Conservation (phyloP, 2,888 invertebrate genomes). For the Cabera pusaria region DNA sequence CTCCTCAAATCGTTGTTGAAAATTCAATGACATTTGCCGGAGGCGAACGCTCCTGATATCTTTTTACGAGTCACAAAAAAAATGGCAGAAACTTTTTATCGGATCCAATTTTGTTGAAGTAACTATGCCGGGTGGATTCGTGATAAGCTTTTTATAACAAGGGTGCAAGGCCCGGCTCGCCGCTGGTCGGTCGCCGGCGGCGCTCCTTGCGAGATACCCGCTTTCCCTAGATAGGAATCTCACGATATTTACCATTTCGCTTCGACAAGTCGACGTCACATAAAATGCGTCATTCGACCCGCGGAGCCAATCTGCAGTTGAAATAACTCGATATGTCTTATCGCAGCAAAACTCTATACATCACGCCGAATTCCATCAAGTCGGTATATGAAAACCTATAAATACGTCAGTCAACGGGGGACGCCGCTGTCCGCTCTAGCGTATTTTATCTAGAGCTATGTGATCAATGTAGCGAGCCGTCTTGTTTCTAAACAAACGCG, state of each 20-base stretch:
- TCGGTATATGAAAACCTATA: slow-evolving; percentile 39
- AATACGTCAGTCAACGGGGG: slow-evolving; percentile 40
- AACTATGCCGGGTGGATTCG: slow-evolving; percentile 59
- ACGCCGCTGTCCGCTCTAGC: slow-evolving; percentile 29
- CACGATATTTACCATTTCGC: slow-evolving; percentile 19
- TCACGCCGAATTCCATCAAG: slow-evolving; percentile 38
- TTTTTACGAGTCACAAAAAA: slow-evolving; percentile 62
- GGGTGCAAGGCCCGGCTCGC: slow-evolving; percentile 32
- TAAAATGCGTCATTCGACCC: slow-evolving; percentile 29
- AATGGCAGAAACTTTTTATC: slow-evolving; percentile 61
- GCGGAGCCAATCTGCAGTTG: slow-evolving; percentile 33
- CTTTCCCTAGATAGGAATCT: slow-evolving; percentile 17
- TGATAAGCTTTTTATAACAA: slow-evolving; percentile 68
- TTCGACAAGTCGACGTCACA: slow-evolving; percentile 17
- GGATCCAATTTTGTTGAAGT: slow-evolving; percentile 66
- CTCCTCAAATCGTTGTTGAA: slow-evolving; percentile 57
- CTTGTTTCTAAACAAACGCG: slow-evolving; percentile 19
- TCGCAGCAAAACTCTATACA: slow-evolving; percentile 26
- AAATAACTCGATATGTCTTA: slow-evolving; percentile 32
- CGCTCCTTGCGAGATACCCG: neutral
- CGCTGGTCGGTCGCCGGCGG: slow-evolving; percentile 8
- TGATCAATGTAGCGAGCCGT: slow-evolving; percentile 26
- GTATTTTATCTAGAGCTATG: slow-evolving; percentile 35
- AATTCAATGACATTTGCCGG: slow-evolving; percentile 61
- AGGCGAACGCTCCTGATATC: slow-evolving; percentile 53